Percentiles rank a stretch among this genome's conserved stretches.
Conservation (phyloP, 2,888 invertebrate genomes). For the Agriopis marginaria region DNA sequence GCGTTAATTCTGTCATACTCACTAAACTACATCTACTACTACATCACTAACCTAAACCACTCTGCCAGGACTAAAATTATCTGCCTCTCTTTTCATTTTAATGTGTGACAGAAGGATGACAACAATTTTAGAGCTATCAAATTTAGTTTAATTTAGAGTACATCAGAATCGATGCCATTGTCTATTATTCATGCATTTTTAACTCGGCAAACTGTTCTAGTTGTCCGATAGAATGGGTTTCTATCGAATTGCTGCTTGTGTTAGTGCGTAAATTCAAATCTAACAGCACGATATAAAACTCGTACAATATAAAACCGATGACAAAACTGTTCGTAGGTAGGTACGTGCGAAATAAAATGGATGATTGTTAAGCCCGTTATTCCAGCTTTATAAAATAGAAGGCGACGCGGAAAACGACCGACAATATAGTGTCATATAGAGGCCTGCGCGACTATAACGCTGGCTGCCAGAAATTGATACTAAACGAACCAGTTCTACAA, state of each 20-base stretch:
- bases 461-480: slow-evolving; percentile 36
- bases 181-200: slow-evolving; percentile 8
- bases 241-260: slow-evolving; percentile 32
- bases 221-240: slow-evolving; percentile 25
- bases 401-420: slow-evolving; percentile 51
- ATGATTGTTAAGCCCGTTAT: slow-evolving; percentile 59
- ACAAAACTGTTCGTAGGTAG: slow-evolving; percentile 46
- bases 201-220: slow-evolving; percentile 3
- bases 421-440: slow-evolving; percentile 32
- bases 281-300: slow-evolving; percentile 47
- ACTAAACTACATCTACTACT: too few species aligned
- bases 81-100: too few species aligned
- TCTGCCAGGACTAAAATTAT: too few species aligned
- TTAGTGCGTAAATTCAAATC: slow-evolving; percentile 43
- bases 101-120: too few species aligned
- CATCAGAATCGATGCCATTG: too few species aligned
- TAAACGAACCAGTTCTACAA: slow-evolving; percentile 39
- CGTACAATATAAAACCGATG: slow-evolving; percentile 40
- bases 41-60: too few species aligned
- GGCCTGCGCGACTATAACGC: slow-evolving; percentile 16
- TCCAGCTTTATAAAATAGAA: slow-evolving; percentile 59
- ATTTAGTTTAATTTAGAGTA: too few species aligned
- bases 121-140: too few species aligned
- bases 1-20: too few species aligned
- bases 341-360: slow-evolving; percentile 50